These are phyloP conservation scores for Rafetus swinhoei DNA, from an alignment of 2,113 vertebrate species.

Conservation along the genomic window DNA sequence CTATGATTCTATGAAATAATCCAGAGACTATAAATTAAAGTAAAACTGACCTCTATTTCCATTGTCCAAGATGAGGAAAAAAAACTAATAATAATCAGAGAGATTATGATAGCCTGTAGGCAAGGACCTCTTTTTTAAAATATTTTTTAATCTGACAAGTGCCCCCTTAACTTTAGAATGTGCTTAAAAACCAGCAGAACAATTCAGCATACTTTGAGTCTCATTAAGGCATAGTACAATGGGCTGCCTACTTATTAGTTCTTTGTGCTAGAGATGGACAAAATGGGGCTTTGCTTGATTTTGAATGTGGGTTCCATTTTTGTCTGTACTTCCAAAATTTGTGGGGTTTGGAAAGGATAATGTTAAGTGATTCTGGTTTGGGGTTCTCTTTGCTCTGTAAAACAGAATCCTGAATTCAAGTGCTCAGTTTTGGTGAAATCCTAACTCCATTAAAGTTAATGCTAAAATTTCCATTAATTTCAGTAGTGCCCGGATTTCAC, in stretches of 20 bases:
- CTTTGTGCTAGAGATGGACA: rapidly evolving
- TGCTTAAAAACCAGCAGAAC: neutral
- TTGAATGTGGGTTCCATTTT: rapidly evolving
- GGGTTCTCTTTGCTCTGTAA: rapidly evolving
- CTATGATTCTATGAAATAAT: neutral
- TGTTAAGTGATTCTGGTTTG: rapidly evolving
- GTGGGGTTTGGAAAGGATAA: neutral
- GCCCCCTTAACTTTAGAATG: neutral
- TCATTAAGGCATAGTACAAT: neutral
- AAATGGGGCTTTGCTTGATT: neutral
- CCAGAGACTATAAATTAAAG: neutral
- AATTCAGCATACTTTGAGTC: neutral
- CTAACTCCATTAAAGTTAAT: rapidly evolving
- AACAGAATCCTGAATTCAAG: rapidly evolving
- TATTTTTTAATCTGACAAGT: neutral
- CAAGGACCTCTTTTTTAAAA: neutral
- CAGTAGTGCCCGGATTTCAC: neutral
- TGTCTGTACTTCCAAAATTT: rapidly evolving
- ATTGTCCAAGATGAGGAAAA: neutral
- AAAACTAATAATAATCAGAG: neutral
- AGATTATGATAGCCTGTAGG: neutral
- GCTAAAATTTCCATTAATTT: neutral
- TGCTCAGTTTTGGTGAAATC: rapidly evolving
- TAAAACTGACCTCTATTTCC: neutral
- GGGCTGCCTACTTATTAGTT: neutral